Evolutionary conservation across 2,888 invertebrate genomes (phyloP), one percentile per base, ranked within the genome.

Genomic region (Agrypnus murinus): DNA sequence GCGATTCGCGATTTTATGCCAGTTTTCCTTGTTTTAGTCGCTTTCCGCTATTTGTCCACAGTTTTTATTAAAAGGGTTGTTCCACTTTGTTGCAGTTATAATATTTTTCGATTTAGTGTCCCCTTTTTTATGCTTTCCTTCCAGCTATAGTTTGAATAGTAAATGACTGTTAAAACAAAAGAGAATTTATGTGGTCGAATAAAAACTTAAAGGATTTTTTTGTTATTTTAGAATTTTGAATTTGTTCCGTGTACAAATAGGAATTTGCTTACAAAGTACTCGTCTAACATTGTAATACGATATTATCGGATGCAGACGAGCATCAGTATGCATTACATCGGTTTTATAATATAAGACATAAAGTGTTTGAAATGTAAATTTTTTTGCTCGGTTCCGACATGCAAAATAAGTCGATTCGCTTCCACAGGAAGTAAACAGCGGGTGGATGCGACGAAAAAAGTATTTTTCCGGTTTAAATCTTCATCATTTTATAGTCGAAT

Each of bases 381-480:
- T 80, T 80, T 80, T 74, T 71, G 50, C 74, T 77, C 73, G 76
- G 78, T 77, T 78, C 78, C 74, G 78, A 79, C 81, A 82, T 81
- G 82, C 81, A 81, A 82, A 82, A 79, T 79, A 81, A 77, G 80
- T 78, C 76, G 77, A 73, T 78, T 74, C 77, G 77, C 77, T 74
- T 76, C 72, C 75, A 76, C 80, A 81, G 82, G 81, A 82, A 78
- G 80, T 81, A 79, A 79, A 80, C 80, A 81, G 78, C 77, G 77
- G 73, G 74, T 76, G 80, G 81, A 79, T 78, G 78, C 74, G 72
- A 71, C 75, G 74, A 78, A 81, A 81, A 82, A 82, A 81, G 79
- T 79, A 77, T 77, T 73, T 79, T 81, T 82, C 82, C 82, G 81
- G 79, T 79, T 80, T 82, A 80, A 81, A 81, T 81, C 80, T 79